Evolutionary conservation across 2,113 vertebrate species (phyloP), one percentile per base, ranked within the genome.

Genomic region (Eulemur macaco): DNA sequence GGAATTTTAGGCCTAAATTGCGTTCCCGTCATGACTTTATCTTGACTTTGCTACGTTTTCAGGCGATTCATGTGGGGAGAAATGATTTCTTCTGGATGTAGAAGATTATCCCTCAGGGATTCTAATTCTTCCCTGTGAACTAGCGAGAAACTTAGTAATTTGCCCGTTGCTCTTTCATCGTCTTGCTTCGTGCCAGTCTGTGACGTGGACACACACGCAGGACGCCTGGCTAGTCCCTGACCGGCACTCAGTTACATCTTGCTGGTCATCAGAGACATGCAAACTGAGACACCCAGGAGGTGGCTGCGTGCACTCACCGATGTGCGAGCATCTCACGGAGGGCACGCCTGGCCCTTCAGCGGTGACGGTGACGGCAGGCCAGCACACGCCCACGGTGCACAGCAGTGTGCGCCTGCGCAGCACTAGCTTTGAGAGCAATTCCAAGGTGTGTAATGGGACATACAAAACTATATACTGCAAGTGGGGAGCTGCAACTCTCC

Each of bases 71-170:
- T 97, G 99, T 58, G 95, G 99, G 95, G 99, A 99, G 96, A 99
- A 98, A 60, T 99, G 99, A 45, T 99, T 99, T 97, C 99, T 99
- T 95, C 98, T 99, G 97, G 99, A 99, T 86, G 98, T 99, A 27
- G 99, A 99, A 96, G 99, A 99, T 97, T 99, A 99, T 95, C 98
- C 99, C 82, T 99, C 99, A 82, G 99, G 99, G 23, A 97, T 99
- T 31, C 97, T 99, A 58, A 99, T 98, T 98, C 98, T 99, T 86
- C 99, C 99, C 20, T 99, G 99, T 96, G 99, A 99, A 90, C 98
- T 99, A 98, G 99, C 99, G 98, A 99, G 98, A 80, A 66, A 23
- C 15, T 64, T 20, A 71, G 34, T 10, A 50, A 17, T 31, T 54
- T 73, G 56, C 39, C 9, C 39, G 29, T 29, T 71, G 21, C 13